Evolutionary conservation across 2,113 vertebrate species (phyloP).

Genomic region (Phyllopteryx taeniolatus): DNA sequence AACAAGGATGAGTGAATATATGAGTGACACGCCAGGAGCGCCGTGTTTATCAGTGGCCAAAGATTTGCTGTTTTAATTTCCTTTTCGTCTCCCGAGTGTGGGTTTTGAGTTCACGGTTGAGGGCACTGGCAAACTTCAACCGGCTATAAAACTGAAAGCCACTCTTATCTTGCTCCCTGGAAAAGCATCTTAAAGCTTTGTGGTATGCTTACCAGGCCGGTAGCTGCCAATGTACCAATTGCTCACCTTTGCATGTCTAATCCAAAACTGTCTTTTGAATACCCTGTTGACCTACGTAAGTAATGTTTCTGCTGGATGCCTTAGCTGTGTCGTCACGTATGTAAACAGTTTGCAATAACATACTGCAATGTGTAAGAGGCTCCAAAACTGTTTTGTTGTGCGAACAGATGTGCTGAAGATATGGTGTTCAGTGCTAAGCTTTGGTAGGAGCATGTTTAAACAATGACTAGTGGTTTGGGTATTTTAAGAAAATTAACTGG

Average conservation of each 20-base stretch:
- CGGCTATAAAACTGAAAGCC: constrained; percentile 45
- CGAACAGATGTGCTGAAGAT: too few relatives aligned
- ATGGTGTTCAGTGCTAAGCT: not conserved
- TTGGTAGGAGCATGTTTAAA: not conserved
- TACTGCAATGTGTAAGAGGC: too few relatives aligned
- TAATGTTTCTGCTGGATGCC: not conserved
- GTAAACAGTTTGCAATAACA: not conserved
- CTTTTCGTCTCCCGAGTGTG: constrained; percentile 24
- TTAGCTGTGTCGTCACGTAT: not conserved
- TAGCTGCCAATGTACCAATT: not conserved
- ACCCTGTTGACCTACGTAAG: not conserved
- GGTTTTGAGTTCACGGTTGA: constrained; percentile 12
- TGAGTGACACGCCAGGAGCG: constrained; percentile 21
- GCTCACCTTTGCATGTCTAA: not conserved
- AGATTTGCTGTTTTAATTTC: constrained; percentile 36
- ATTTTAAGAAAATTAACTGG: constrained; percentile 1
- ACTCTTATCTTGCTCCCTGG: constrained; percentile 1
- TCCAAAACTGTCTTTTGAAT: not conserved
- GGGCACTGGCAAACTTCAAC: not conserved
- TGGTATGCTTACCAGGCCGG: not conserved
- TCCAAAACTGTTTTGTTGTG: too few relatives aligned
- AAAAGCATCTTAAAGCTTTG: not conserved
- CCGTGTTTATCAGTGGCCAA: constrained; percentile 35
- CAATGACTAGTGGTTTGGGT: not conserved
- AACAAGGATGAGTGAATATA: constrained; percentile 20